These are phyloP conservation scores for Trichonephila inaurata DNA, from an alignment of 1,140 invertebrate species.

Conservation along the genomic window DNA sequence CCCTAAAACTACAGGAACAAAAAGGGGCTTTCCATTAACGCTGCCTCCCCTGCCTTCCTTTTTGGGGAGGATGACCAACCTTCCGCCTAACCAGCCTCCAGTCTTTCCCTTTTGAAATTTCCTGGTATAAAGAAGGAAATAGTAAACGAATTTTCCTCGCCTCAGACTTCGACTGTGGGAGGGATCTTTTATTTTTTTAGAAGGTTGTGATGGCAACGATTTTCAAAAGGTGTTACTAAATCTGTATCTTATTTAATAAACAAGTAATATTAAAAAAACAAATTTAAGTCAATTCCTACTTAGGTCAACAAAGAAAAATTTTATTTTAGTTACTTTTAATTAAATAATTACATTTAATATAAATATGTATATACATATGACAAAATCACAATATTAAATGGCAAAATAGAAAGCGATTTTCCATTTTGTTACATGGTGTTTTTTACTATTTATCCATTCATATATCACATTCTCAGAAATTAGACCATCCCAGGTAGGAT, in stretches of 20 bases:
- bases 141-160: conserved; percentile 28
- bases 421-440: too few species aligned
- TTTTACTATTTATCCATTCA: too few species aligned
- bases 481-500: too few species aligned
- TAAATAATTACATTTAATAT: too few species aligned
- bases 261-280: too few species aligned
- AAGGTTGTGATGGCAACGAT: not conserved
- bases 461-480: too few species aligned
- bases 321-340: too few species aligned
- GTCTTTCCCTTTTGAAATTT: conserved; percentile 1
- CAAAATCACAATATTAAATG: too few species aligned
- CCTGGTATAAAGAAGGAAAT: conserved; percentile 7
- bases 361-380: too few species aligned
- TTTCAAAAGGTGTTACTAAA: not conserved
- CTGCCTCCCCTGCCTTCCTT: conserved; percentile 30
- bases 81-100: not conserved
- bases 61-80: conserved; percentile 42
- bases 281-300: too few species aligned
- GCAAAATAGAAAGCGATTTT: too few species aligned
- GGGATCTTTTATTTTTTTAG: not conserved
- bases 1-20: conserved; percentile 71
- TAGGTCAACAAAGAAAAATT: too few species aligned
- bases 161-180: not conserved
- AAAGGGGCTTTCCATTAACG: conserved; percentile 74
- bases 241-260: not conserved